Percentiles rank a stretch among this genome's conserved stretches.
These are phyloP conservation scores for Troilus luridus DNA, from an alignment of 2,888 invertebrate species.

Conservation along the genomic window DNA sequence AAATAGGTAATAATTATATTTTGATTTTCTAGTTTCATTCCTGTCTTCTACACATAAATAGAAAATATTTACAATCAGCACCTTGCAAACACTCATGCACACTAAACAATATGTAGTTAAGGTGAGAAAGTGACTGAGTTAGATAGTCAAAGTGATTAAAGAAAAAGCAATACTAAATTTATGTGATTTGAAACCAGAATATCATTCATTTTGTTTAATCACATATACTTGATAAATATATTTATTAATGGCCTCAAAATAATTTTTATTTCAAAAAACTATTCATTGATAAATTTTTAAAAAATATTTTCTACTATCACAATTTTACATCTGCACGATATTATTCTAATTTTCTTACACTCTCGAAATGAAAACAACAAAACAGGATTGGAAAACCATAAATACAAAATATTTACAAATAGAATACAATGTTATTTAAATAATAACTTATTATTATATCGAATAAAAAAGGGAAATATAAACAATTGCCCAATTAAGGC, in stretches of 20 bases:
- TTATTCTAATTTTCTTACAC: background rate
- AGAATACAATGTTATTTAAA: conserved; percentile 32
- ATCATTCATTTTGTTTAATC: background rate
- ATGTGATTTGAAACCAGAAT: conserved; percentile 4
- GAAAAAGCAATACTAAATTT: background rate
- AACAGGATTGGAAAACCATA: background rate
- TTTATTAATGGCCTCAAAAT: conserved; percentile 11
- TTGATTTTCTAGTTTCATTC: conserved; percentile 46
- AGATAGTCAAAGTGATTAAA: conserved; percentile 30
- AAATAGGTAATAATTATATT: conserved; percentile 35
- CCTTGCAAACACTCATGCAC: conserved; percentile 33
- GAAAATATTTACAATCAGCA: conserved; percentile 43
- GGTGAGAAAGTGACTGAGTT: background rate
- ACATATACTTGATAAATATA: background rate
- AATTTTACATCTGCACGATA: conserved; percentile 26
- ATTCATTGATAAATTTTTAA: conserved; percentile 20
- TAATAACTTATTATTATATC: conserved; percentile 5
- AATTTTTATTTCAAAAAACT: conserved; percentile 24
- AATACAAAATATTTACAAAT: conserved; percentile 40
- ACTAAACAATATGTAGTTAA: background rate
- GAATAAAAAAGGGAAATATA: conserved; percentile 30
- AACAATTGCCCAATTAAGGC: conserved; percentile 2
- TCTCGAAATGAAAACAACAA: conserved; percentile 3
- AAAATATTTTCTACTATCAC: conserved; percentile 47
- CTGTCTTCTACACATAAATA: conserved; percentile 19